phyloP scores from a whole-genome alignment of 1,140 invertebrate genomes.

The Drosophila pachea region DNA sequence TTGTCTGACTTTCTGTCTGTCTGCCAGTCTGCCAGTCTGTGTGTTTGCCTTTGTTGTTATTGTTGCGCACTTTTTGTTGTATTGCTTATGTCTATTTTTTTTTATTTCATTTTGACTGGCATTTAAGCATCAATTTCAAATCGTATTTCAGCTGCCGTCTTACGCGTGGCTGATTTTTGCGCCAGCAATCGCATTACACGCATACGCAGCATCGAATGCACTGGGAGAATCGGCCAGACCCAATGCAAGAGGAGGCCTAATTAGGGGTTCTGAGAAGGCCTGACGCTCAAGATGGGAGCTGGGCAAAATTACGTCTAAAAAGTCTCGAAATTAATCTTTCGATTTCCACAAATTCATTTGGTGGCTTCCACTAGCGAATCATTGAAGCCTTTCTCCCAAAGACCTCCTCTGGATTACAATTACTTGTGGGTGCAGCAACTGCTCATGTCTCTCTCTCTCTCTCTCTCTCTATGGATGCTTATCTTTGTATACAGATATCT shows the following conservation, averaged over 20 bases:
- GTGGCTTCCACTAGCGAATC: too few species aligned
- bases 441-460: neutral
- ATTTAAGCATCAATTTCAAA: constrained; percentile 69
- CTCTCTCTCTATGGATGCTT: neutral
- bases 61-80: constrained; percentile 35
- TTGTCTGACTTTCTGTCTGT: constrained; percentile 44
- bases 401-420: too few species aligned
- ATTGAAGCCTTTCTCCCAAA: too few species aligned
- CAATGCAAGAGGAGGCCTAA: too few species aligned
- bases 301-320: too few species aligned
- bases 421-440: too few species aligned
- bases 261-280: too few species aligned
- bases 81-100: constrained; percentile 43
- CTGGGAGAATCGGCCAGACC: neutral
- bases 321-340: too few species aligned
- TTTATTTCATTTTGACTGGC: constrained; percentile 53
- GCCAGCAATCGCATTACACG: constrained; percentile 19
- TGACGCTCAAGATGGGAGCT: too few species aligned
- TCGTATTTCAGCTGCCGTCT: constrained; percentile 66
- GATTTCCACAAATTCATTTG: too few species aligned
- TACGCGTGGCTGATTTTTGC: constrained; percentile 59
- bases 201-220: neutral
- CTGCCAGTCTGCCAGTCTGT: constrained; percentile 30
- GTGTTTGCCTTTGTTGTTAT: constrained; percentile 18
- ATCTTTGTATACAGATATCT: neutral